Base-by-base conservation (phyloP, 2,888 invertebrate species). In the Andrena camellia region DNA sequence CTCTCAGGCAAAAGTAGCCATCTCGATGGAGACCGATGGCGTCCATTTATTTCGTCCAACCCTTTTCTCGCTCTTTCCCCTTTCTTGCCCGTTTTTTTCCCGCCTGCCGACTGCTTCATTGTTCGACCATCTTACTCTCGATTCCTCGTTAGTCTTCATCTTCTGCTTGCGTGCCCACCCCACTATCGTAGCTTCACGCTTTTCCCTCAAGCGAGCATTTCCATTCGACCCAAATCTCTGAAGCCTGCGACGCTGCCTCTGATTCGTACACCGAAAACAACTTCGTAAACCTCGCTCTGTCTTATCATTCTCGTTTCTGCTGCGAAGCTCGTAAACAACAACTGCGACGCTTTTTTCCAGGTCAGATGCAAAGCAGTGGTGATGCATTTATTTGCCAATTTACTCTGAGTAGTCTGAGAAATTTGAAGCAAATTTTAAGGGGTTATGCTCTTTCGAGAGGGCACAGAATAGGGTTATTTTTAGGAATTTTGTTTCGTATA, bases 11-110 rank as follows among this genome's bases (percentile, higher is more conserved):
- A 82, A 80, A 84, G 78, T 79, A 77, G 81, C 72, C 80, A 75
- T 77, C 83, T 77, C 84, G 79, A 79, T 82, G 69, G 78, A 77
- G 66, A 85, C 69, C 74, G 74, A 85, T 86, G 80, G 76, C 63
- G 54, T 66, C 64, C 86, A 79, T 89, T 80, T 87, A 81, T 87
- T 82, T 85, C 68, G 35, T 10, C 62, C 78, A 26, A 35, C 60
- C 4, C 64, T 50, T 20, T 50, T n/a, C 62, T 20, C 35, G n/a
- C 54, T 59, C 31, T 8, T 67, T 7, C 8, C 29, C 35, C 2
- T 50, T 31, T 6, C 23, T 57, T 50, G 42, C 8, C 57, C 23
- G 48, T 54, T 64, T 57, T 57, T 69, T 66, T 52, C 73, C 23
- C 54, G 23, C 4, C 13, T 29, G 20, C 26, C 23, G 26, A 69